Percentiles rank a stretch among this genome's conserved stretches.
Conservation (phyloP, 2,888 invertebrate genomes). For the Cryptocheilus praepositus region DNA sequence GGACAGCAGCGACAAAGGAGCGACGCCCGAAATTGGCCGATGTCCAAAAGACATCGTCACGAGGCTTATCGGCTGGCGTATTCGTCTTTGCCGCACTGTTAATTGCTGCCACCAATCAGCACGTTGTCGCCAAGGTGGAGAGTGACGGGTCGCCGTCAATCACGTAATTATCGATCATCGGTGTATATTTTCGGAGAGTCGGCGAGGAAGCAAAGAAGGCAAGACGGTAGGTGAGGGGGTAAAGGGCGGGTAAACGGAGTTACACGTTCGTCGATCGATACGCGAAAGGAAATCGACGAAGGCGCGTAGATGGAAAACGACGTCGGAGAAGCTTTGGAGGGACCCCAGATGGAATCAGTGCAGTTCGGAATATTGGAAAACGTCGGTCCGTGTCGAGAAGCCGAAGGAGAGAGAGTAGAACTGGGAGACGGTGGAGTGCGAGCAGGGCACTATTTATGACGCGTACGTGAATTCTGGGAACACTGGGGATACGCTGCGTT, state of each 20-base stretch:
- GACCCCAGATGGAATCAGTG: slow-evolving; percentile 71
- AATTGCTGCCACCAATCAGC: too few species aligned
- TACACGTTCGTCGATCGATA: slow-evolving; percentile 28
- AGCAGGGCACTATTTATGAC: slow-evolving; percentile 70
- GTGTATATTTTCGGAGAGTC: neutral
- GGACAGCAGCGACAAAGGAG: too few species aligned
- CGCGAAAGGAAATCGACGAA: slow-evolving; percentile 12
- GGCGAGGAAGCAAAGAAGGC: neutral
- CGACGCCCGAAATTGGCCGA: too few species aligned
- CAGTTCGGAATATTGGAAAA: slow-evolving; percentile 72
- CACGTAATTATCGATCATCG: neutral
- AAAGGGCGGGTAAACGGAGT: slow-evolving; percentile 12
- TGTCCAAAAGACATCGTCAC: too few species aligned
- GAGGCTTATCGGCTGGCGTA: too few species aligned
- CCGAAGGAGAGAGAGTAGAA: slow-evolving; percentile 38
- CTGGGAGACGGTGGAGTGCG: slow-evolving; percentile 40
- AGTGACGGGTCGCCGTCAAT: neutral
- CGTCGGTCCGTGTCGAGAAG: slow-evolving; percentile 57
- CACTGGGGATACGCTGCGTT: slow-evolving; percentile 49
- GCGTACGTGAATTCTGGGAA: slow-evolving; percentile 70
- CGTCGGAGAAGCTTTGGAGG: slow-evolving; percentile 45
- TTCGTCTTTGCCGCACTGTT: too few species aligned
- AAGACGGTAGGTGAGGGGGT: slow-evolving; percentile 1
- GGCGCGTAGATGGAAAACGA: slow-evolving; percentile 15
- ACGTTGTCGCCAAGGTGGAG: neutral